Conservation (phyloP, 2,797 vertebrate genomes). For the Lithobates pipiens region DNA sequence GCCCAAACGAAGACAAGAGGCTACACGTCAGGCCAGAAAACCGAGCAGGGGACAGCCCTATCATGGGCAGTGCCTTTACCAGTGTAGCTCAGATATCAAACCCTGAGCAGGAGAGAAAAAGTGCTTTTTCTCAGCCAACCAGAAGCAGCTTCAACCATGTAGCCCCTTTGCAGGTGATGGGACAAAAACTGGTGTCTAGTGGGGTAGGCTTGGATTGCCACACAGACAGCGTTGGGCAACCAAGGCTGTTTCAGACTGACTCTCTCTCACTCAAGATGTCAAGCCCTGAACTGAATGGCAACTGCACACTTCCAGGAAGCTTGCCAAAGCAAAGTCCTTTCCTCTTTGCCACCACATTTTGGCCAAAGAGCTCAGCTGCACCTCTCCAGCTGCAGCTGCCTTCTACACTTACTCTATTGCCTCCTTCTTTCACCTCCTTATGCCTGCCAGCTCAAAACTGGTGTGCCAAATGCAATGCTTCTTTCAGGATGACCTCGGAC, state of each 20-base stretch:
- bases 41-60: slow-evolving; percentile 68
- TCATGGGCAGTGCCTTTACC: slow-evolving; percentile 85
- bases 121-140: slow-evolving; percentile 92
- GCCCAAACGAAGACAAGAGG: slow-evolving; percentile 67
- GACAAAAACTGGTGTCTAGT: slow-evolving; percentile 84
- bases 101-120: slow-evolving; percentile 83
- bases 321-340: slow-evolving; percentile 93
- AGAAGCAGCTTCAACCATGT: slow-evolving; percentile 86
- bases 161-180: slow-evolving; percentile 83
- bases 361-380: slow-evolving; percentile 88
- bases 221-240: slow-evolving; percentile 82
- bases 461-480: slow-evolving; percentile 98
- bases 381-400: slow-evolving; percentile 93
- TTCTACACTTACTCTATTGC: slow-evolving; percentile 91
- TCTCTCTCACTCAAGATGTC: slow-evolving; percentile 89
- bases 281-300: slow-evolving; percentile 81
- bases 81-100: slow-evolving; percentile 83
- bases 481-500: slow-evolving; percentile 98
- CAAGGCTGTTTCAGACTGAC: slow-evolving; percentile 88
- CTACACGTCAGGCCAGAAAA: slow-evolving; percentile 48
- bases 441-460: slow-evolving; percentile 97
- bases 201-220: slow-evolving; percentile 81
- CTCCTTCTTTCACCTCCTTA: slow-evolving; percentile 94
- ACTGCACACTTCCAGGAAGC: slow-evolving; percentile 75
- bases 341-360: slow-evolving; percentile 91